phyloP scores from a whole-genome alignment of 2,797 vertebrate species.

The Sternarchorhynchus goeldii region DNA sequence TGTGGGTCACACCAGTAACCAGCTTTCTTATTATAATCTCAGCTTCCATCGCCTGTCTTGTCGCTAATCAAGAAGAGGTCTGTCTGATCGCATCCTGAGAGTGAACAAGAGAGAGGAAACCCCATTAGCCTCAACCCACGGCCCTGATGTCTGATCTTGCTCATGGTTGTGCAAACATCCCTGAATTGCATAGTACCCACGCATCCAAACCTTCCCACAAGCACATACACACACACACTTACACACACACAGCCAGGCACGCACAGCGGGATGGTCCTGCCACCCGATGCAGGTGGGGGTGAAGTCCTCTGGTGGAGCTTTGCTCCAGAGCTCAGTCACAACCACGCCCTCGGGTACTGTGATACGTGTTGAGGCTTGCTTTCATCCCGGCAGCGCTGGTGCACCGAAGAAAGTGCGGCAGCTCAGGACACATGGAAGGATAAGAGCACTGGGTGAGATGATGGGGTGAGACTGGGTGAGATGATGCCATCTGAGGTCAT shows the following conservation, averaged over 20 bases:
- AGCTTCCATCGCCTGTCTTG: slow-evolving; percentile 50
- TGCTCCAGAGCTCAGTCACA: slow-evolving; percentile 37
- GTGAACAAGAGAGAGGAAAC: slow-evolving; percentile 50
- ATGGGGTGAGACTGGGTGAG: slow-evolving; percentile 31
- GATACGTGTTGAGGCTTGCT: slow-evolving; percentile 6
- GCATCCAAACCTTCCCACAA: slow-evolving; percentile 22
- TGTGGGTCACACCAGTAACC: neutral
- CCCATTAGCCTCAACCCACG: slow-evolving; percentile 51
- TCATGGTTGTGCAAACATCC: slow-evolving; percentile 49
- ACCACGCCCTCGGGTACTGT: slow-evolving; percentile 10
- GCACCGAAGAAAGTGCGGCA: slow-evolving; percentile 20
- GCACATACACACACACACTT: slow-evolving; percentile 44
- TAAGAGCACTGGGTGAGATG: slow-evolving; percentile 44
- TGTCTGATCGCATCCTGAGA: slow-evolving; percentile 50
- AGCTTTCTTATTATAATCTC: slow-evolving; percentile 39
- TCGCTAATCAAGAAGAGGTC: slow-evolving; percentile 51
- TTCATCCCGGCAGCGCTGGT: slow-evolving; percentile 28
- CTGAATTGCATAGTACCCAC: slow-evolving; percentile 32
- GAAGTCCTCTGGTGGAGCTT: slow-evolving; percentile 46
- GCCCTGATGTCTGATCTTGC: slow-evolving; percentile 46
- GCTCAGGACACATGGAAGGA: slow-evolving; percentile 45
- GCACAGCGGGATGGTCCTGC: slow-evolving; percentile 43
- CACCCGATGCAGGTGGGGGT: slow-evolving; percentile 51
- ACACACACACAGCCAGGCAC: slow-evolving; percentile 27
- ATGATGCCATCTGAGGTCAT: slow-evolving; percentile 45